Conservation (phyloP, 2,888 invertebrate genomes). For the Stenchaetothrips biformis region DNA sequence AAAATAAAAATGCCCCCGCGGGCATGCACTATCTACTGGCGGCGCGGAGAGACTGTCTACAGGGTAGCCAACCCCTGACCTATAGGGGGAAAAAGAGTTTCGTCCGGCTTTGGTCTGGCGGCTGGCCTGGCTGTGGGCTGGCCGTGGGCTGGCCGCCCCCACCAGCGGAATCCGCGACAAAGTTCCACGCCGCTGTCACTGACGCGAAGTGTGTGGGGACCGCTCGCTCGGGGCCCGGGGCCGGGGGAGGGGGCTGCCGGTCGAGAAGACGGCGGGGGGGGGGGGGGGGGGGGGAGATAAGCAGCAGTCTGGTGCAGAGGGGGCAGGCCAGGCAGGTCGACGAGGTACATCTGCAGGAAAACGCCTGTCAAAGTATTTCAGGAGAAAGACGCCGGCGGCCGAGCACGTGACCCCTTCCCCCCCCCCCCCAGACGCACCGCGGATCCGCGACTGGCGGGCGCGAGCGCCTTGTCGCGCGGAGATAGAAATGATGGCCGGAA, state of each 20-base stretch:
- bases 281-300: not conserved
- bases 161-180: too few species aligned
- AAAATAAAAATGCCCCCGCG: too few species aligned
- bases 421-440: not conserved
- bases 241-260: too few species aligned
- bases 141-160: too few species aligned
- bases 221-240: not conserved
- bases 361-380: not conserved
- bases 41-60: too few species aligned
- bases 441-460: not conserved
- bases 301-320: not conserved
- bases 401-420: not conserved
- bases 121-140: too few species aligned
- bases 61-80: too few species aligned
- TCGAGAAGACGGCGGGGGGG: not conserved
- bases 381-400: not conserved
- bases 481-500: slow-evolving; percentile 23
- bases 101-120: too few species aligned
- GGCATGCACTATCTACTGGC: too few species aligned
- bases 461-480: slow-evolving; percentile 12
- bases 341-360: not conserved
- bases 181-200: too few species aligned
- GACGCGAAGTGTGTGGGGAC: not conserved
- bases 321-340: not conserved
- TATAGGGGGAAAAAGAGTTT: too few species aligned